Percentiles rank a stretch among this genome's conserved stretches.
These are phyloP conservation scores for Apamea epomidion DNA, from an alignment of 2,888 invertebrate genomes.

Conservation along the genomic window DNA sequence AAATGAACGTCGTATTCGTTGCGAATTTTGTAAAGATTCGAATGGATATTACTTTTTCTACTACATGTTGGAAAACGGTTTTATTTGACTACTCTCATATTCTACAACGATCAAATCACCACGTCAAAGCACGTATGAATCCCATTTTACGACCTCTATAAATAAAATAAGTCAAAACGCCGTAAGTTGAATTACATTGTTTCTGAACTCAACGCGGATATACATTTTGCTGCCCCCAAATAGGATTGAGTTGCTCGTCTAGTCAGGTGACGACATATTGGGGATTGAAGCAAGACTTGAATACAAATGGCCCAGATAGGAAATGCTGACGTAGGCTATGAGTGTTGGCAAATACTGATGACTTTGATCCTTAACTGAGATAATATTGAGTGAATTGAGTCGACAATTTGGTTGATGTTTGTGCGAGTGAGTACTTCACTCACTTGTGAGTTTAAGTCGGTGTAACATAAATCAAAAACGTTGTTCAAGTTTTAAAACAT, in stretches of 20 bases:
- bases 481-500: not conserved
- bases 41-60: not conserved
- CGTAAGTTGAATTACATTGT: slow-evolving; percentile 21
- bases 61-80: not conserved
- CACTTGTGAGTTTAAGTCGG: not conserved
- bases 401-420: not conserved
- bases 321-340: slow-evolving; percentile 48
- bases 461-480: not conserved
- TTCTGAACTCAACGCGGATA: slow-evolving; percentile 28
- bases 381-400: slow-evolving; percentile 22
- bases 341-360: slow-evolving; percentile 39
- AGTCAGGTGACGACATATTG: slow-evolving; percentile 52
- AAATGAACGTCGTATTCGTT: not conserved
- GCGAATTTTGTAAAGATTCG: not conserved
- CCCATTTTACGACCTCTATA: slow-evolving; percentile 22
- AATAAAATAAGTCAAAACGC: slow-evolving; percentile 19
- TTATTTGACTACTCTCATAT: not conserved
- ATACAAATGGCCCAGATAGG: slow-evolving; percentile 59
- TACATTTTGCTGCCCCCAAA: slow-evolving; percentile 23
- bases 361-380: slow-evolving; percentile 34
- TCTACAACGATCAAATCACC: not conserved
- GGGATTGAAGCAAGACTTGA: slow-evolving; percentile 50
- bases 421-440: not conserved
- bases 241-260: slow-evolving; percentile 19
- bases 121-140: slow-evolving; percentile 19